A percentile compares a stretch with the other conserved stretches of the same genome.
These are phyloP conservation scores for Cebidichthys violaceus DNA, from an alignment of 2,113 vertebrate genomes.

Conservation along the genomic window DNA sequence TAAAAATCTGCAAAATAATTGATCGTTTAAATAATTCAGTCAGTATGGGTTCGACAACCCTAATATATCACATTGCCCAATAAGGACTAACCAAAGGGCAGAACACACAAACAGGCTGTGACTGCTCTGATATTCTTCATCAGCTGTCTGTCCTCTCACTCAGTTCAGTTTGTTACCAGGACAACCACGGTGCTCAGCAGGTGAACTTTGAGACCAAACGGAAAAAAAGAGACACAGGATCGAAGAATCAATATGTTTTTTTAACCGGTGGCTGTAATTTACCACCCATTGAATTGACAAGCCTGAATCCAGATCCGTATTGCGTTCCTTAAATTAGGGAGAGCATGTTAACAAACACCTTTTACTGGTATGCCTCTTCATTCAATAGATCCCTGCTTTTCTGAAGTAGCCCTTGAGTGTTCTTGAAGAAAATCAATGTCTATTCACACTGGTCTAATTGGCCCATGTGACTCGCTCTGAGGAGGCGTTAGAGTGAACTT, in stretches of 20 bases:
- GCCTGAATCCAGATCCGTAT: not conserved
- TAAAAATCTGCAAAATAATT: not conserved
- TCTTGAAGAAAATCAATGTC: slow-evolving; percentile 29
- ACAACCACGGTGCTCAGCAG: slow-evolving; percentile 60
- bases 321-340: not conserved
- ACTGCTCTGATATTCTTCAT: slow-evolving; percentile 11
- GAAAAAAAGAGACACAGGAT: slow-evolving; percentile 15
- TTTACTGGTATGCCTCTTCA: not conserved
- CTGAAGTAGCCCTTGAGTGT: not conserved
- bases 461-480: slow-evolving; percentile 15
- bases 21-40: not conserved
- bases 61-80: not conserved
- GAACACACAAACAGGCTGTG: not conserved
- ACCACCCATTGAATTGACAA: not conserved
- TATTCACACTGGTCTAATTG: slow-evolving; percentile 29
- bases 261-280: not conserved
- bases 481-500: slow-evolving; percentile 1
- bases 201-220: slow-evolving; percentile 81
- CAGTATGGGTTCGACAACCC: not conserved
- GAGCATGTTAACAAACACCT: not conserved
- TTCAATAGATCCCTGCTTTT: not conserved
- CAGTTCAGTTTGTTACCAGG: slow-evolving; percentile 52
- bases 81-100: not conserved
- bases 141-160: slow-evolving; percentile 7
- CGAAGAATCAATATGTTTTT: slow-evolving; percentile 59